phyloP scores from a whole-genome alignment of 2,113 vertebrate genomes.

The Perca schrenkii region DNA sequence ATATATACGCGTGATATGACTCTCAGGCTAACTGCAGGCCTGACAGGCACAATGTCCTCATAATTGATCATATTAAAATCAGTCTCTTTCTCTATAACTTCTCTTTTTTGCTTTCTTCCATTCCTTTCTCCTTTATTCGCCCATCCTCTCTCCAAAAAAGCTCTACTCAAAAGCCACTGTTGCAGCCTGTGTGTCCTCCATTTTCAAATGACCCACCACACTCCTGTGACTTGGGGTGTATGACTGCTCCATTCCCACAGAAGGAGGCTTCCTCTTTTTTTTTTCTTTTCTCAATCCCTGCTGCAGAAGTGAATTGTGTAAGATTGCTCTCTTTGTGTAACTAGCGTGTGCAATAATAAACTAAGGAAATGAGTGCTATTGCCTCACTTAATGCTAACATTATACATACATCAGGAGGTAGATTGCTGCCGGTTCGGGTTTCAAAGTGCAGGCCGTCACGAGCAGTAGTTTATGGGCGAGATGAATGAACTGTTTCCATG shows the following conservation, averaged over 20 bases:
- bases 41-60: not conserved
- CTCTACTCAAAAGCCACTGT: constrained; percentile 9
- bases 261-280: constrained; percentile 62
- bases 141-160: not conserved
- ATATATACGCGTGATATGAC: not conserved
- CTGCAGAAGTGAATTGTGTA: constrained; percentile 74
- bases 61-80: not conserved
- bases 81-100: not conserved
- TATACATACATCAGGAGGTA: constrained; percentile 66
- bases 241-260: constrained; percentile 68
- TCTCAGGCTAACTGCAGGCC: not conserved
- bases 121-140: no score
- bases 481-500: constrained; percentile 68
- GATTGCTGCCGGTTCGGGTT: constrained; percentile 63
- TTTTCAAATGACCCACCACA: constrained; percentile 37
- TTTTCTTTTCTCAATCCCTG: constrained; percentile 32
- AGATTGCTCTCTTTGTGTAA: constrained; percentile 78
- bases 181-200: constrained; percentile 19
- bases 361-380: constrained; percentile 76
- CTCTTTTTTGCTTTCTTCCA: not conserved
- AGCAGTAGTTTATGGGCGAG: constrained; percentile 36
- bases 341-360: constrained; percentile 79
- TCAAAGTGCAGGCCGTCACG: constrained; percentile 45
- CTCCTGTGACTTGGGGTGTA: constrained; percentile 50
- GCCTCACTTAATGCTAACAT: constrained; percentile 73